Base-by-base conservation (phyloP, 2,113 vertebrate genomes). In the Callorhinus ursinus region DNA sequence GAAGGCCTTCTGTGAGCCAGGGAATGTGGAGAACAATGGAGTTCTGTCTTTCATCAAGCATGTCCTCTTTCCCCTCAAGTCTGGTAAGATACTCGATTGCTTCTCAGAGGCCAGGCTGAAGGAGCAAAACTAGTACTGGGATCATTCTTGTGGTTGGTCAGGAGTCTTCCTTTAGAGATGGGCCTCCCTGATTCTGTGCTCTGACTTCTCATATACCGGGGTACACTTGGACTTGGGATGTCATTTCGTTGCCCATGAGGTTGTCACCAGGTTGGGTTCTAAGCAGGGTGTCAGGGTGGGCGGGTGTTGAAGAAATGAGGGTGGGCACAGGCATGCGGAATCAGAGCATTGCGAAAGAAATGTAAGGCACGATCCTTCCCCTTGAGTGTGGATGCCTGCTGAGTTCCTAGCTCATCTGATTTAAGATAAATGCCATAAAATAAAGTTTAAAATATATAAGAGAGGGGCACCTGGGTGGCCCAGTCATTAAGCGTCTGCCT, bases 1-100 rank as follows among this genome's bases (percentile, higher is more conserved):
- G 98, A 99, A 99, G 96, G 99, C 99, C 69, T 99, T 99, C 98
- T 99, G 99, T 26, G 99, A 99, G 98, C 99, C 99, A 0, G 99
- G 99, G 9, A 99, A 99, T 0, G 99, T 99, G 97, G 99, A 99
- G 98, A 99, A 99, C 98, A 99, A 99, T 0, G 99, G 99, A 0
- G 98, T 99, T 88, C 98, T 99, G 42, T 99, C 99, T 95, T 99
- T 99, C 97, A 99, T 99, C 96, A 99, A 99, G 97, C 98, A 99
- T 0, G 99, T 99, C 61, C 98, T 99, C 93, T 99, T 99, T 94
- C 99, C 99, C 3, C 99, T 99, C 16, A 99, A 99, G 86, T 99
- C 99, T 98, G 99, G 99, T 99, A 95, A 98, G 97, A 83, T 7
- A 15, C 61, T 91, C 49, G 2, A 0, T 0, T 59, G n/a, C 0